Conservation (phyloP, 2,113 vertebrate genomes). For the Pygoscelis adeliae region DNA sequence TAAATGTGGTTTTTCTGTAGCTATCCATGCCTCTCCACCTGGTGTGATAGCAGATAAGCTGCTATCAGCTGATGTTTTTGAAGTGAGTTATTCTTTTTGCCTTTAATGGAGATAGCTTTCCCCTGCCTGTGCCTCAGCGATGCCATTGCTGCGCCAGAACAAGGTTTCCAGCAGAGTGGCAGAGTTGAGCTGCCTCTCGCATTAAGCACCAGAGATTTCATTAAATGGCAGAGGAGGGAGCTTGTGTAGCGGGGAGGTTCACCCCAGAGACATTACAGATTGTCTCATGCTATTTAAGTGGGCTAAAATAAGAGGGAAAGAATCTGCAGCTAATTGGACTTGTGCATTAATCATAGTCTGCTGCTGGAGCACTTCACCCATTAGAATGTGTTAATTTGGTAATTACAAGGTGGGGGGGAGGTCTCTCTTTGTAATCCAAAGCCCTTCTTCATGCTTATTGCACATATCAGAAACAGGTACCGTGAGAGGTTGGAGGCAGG, state of each 20-base stretch:
- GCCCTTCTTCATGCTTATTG: constrained; percentile 54
- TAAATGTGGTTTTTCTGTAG: neutral
- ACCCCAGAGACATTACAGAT: constrained; percentile 63
- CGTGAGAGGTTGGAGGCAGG: neutral
- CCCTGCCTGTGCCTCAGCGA: neutral
- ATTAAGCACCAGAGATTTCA: constrained; percentile 59
- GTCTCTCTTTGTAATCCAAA: constrained; percentile 61
- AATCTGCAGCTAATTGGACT: constrained; percentile 68
- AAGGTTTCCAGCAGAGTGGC: constrained; percentile 56
- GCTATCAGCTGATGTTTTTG: neutral
- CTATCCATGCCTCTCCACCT: neutral
- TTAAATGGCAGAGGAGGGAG: constrained; percentile 63
- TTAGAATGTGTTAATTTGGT: constrained; percentile 78
- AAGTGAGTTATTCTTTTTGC: neutral
- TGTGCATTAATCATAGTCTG: constrained; percentile 69
- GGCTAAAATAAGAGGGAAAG: constrained; percentile 67
- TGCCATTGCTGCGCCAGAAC: neutral
- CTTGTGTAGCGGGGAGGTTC: constrained; percentile 12
- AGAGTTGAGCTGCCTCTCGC: constrained; percentile 31
- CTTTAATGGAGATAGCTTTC: neutral
- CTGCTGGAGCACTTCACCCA: constrained; percentile 67
- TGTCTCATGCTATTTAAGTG: constrained; percentile 65
- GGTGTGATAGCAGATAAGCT: neutral
- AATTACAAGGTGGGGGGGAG: constrained; percentile 72
- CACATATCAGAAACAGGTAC: constrained; percentile 27